Conservation (phyloP, 2,888 invertebrate genomes). For the Hybos culiciformis region DNA sequence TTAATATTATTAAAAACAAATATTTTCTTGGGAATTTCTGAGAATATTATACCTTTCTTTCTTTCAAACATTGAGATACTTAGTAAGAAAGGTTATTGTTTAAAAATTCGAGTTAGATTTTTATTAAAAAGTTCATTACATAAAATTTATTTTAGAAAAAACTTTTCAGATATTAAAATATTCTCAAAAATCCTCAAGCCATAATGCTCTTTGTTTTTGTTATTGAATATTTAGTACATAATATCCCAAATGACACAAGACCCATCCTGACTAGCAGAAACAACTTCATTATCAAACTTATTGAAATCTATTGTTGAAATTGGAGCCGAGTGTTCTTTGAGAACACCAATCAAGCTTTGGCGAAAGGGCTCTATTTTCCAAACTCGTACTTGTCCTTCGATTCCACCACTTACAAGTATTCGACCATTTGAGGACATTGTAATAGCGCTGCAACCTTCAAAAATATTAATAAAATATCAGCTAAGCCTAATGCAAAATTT, state of each 20-base stretch:
- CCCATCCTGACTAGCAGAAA: slow-evolving; percentile 83
- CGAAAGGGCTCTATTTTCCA: slow-evolving; percentile 59
- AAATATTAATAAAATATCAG: neutral
- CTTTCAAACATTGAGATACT: neutral
- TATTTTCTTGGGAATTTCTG: too few relatives aligned
- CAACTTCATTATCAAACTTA: slow-evolving; percentile 62
- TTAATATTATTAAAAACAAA: neutral
- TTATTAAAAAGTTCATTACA: too few relatives aligned
- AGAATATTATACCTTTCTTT: neutral
- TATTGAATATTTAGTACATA: too few relatives aligned
- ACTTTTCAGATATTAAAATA: too few relatives aligned
- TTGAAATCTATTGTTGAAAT: slow-evolving; percentile 72
- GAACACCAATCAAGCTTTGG: slow-evolving; percentile 53
- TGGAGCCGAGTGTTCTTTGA: slow-evolving; percentile 85
- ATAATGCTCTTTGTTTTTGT: too few relatives aligned
- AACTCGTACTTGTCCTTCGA: slow-evolving; percentile 80
- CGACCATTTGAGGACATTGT: slow-evolving; percentile 55
- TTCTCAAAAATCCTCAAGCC: too few relatives aligned
- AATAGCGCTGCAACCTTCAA: slow-evolving; percentile 50
- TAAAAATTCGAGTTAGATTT: neutral
- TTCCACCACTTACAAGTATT: slow-evolving; percentile 74
- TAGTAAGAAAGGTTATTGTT: neutral
- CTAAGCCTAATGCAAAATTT: neutral
- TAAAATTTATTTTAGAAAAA: too few relatives aligned
- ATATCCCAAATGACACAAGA: slow-evolving; percentile 91